These are phyloP conservation scores for Julus scanicus DNA, from an alignment of 2,888 invertebrate genomes.

Conservation along the genomic window DNA sequence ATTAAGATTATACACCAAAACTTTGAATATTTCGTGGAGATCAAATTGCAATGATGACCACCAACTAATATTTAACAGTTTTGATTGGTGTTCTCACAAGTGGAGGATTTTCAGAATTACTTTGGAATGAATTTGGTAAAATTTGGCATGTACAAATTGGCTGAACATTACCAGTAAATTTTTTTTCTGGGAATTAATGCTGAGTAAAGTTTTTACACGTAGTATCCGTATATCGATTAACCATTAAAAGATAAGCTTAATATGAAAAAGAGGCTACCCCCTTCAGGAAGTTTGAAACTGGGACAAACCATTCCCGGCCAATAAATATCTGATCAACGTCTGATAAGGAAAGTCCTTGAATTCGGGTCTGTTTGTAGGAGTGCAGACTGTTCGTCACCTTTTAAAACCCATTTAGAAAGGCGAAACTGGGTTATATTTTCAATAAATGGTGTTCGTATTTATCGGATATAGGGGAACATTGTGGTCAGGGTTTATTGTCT, in stretches of 20 bases:
- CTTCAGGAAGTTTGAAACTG: neutral
- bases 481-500: neutral
- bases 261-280: neutral
- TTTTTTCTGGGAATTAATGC: too few species aligned
- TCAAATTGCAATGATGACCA: too few species aligned
- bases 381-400: neutral
- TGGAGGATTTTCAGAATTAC: too few species aligned
- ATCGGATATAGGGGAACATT: neutral
- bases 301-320: neutral
- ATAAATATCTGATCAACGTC: neutral
- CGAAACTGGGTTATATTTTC: conserved; percentile 22
- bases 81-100: too few species aligned
- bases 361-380: neutral
- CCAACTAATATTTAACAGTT: too few species aligned
- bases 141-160: too few species aligned
- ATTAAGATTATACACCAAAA: too few species aligned
- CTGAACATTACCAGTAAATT: too few species aligned
- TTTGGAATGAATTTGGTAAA: too few species aligned
- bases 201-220: too few species aligned
- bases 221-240: too few species aligned
- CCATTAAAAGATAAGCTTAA: neutral
- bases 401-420: neutral
- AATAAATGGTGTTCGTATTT: neutral
- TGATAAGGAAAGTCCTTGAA: conserved; percentile 1
- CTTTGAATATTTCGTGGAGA: too few species aligned